Conservation (phyloP, 2,888 invertebrate genomes). For the Crepidodera aurea region DNA sequence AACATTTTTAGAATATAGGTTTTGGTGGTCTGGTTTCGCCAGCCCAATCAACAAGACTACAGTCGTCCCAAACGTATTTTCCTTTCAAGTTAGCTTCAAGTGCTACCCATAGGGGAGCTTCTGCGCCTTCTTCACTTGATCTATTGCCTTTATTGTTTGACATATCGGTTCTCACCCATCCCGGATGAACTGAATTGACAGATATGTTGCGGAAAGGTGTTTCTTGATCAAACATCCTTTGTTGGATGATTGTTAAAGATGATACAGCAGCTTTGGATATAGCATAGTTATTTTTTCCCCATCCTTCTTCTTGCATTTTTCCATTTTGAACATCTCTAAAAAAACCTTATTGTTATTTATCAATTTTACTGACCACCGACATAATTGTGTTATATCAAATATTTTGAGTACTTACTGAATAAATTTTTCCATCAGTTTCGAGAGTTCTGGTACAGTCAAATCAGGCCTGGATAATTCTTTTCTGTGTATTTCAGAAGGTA, state of each 20-base stretch:
- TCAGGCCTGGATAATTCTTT: conserved; percentile 65
- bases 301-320: conserved; percentile 49
- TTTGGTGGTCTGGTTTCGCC: not conserved
- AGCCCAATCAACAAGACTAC: conserved; percentile 67
- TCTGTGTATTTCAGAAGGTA: conserved; percentile 67
- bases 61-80: conserved; percentile 70
- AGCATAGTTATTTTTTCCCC: conserved; percentile 67
- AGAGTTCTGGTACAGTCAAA: conserved; percentile 69
- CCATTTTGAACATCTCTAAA: conserved; percentile 51
- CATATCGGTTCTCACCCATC: conserved; percentile 81
- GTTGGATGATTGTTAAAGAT: conserved; percentile 74
- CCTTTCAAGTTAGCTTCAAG: conserved; percentile 71
- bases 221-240: conserved; percentile 65
- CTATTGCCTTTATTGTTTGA: conserved; percentile 71
- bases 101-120: conserved; percentile 70
- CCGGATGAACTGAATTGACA: conserved; percentile 78
- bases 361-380: too few species aligned
- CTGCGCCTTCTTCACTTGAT: conserved; percentile 68
- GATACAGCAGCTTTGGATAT: conserved; percentile 79
- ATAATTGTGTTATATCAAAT: too few species aligned
- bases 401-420: too few species aligned
- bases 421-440: conserved; percentile 71
- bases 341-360: conserved; percentile 8
- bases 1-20: not conserved
- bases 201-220: conserved; percentile 67